Conservation (phyloP, 2,113 vertebrate genomes). For the Hipposideros armiger region DNA sequence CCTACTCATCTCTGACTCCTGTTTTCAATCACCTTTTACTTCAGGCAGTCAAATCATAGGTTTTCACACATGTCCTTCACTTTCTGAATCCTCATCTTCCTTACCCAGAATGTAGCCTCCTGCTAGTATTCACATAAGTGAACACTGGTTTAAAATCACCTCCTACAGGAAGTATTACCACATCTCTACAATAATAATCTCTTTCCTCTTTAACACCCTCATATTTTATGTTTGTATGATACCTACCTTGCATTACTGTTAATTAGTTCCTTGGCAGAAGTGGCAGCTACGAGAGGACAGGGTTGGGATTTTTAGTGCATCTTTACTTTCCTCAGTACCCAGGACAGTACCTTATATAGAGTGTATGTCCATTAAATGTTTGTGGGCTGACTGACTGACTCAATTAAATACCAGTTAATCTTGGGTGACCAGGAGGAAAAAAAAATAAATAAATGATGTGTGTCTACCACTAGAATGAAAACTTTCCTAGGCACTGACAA, state of each 20-base stretch:
- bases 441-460: background rate
- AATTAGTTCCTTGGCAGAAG: background rate
- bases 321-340: background rate
- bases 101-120: background rate
- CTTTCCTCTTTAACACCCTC: background rate
- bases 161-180: background rate
- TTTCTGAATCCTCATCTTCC: background rate
- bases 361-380: background rate
- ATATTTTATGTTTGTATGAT: background rate
- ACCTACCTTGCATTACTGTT: background rate
- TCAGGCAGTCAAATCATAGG: background rate
- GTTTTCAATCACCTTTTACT: background rate
- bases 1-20: background rate
- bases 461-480: background rate
- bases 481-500: background rate
- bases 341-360: background rate
- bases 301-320: background rate
- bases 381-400: background rate
- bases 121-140: background rate
- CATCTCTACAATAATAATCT: background rate
- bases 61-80: background rate
- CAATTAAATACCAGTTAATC: conserved; percentile 5
- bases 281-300: background rate
- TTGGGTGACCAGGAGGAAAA: background rate
- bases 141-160: background rate